A percentile compares a stretch with the other conserved stretches of the same genome.
Conservation (phyloP, 1,140 invertebrate species). For the Papilio dardanus region DNA sequence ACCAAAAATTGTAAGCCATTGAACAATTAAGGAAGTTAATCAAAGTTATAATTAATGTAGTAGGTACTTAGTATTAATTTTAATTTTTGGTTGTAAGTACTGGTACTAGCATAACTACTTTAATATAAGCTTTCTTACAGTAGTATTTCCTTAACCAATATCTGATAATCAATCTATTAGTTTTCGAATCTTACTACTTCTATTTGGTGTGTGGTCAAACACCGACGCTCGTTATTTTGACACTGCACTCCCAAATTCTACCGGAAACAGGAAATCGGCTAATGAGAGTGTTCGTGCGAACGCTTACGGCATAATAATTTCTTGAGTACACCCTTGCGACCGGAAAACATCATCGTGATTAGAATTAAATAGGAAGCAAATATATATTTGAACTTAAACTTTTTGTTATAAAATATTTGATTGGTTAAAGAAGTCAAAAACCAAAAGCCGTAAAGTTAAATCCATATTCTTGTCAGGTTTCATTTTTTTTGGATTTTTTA, state of each 20-base stretch:
- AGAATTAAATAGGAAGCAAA: neutral
- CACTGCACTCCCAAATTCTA: neutral
- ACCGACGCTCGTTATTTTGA: neutral
- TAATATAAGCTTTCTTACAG: neutral
- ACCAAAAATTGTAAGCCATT: slow-evolving; percentile 12
- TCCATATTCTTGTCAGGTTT: too few species aligned
- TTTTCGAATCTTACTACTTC: neutral
- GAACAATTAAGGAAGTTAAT: neutral
- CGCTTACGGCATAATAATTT: neutral
- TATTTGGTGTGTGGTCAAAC: neutral
- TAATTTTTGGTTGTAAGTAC: neutral
- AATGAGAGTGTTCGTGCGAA: neutral
- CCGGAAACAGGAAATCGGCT: neutral
- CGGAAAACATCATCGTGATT: neutral
- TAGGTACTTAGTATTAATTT: neutral
- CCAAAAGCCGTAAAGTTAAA: too few species aligned
- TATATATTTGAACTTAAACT: neutral
- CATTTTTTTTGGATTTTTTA: too few species aligned
- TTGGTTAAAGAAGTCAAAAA: too few species aligned
- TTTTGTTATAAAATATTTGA: too few species aligned
- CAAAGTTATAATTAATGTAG: neutral
- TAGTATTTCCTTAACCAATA: neutral
- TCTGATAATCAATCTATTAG: neutral
- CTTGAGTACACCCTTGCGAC: neutral
- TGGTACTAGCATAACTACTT: neutral